phyloP scores from a whole-genome alignment of 1,140 invertebrate genomes.

The Brachionus koreanus region DNA sequence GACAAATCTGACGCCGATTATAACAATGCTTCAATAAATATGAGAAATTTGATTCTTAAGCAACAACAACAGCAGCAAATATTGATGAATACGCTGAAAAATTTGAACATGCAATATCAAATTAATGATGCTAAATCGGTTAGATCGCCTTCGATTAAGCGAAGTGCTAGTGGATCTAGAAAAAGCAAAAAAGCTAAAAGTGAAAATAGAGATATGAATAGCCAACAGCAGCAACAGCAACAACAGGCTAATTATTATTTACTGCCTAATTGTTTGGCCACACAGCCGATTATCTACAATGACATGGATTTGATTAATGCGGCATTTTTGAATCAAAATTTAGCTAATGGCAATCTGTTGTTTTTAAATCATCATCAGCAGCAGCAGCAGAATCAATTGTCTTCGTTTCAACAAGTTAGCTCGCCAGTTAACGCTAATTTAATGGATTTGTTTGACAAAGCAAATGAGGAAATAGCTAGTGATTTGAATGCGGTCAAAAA shows the following conservation, averaged over 20 bases:
- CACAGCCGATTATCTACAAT: slow-evolving; percentile 4
- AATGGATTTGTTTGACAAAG: slow-evolving; percentile 18
- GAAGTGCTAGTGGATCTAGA: not conserved
- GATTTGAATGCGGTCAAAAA: not conserved
- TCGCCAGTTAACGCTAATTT: not conserved
- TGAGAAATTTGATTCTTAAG: slow-evolving; percentile 5
- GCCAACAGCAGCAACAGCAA: not conserved
- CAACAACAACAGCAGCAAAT: slow-evolving; percentile 37
- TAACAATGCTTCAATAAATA: slow-evolving; percentile 3
- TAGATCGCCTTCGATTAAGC: not conserved
- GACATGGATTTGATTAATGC: slow-evolving; percentile 19
- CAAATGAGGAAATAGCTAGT: slow-evolving; percentile 5
- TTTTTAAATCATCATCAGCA: not conserved
- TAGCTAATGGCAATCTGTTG: not conserved
- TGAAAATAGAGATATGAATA: not conserved
- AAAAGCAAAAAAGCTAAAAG: slow-evolving; percentile 18
- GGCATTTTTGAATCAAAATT: not conserved
- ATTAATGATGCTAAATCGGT: not conserved
- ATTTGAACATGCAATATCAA: not conserved
- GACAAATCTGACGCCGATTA: not conserved
- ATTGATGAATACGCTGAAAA: slow-evolving; percentile 15
- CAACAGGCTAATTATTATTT: slow-evolving; percentile 37
- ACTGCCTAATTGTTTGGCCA: not conserved
- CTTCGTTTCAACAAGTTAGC: not conserved
- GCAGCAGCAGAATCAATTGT: not conserved